Evolutionary conservation across 1,140 invertebrate genomes (phyloP).

Genomic region (Asbolus verrucosus): DNA sequence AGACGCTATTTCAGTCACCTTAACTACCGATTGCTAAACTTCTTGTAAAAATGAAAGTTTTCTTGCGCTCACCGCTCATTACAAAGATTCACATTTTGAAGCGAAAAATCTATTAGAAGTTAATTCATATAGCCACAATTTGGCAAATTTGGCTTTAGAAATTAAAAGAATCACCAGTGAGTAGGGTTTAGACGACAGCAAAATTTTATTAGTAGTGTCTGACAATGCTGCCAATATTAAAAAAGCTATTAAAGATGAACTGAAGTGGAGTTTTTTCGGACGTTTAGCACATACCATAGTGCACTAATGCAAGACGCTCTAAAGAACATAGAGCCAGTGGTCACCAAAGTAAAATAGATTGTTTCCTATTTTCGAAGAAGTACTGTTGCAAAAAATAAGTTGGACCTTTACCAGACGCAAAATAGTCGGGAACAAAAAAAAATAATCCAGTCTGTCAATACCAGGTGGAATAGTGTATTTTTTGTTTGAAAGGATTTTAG

Average conservation of each 20-base stretch:
- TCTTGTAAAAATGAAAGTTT: conserved; percentile 38
- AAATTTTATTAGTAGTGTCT: too few relatives aligned
- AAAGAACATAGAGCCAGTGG: background rate
- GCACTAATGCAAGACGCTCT: conserved; percentile 31
- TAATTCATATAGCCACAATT: background rate
- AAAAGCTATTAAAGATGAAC: too few relatives aligned
- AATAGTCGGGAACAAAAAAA: background rate
- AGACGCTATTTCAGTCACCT: conserved; percentile 5
- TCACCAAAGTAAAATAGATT: background rate
- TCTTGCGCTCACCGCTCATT: conserved; percentile 46
- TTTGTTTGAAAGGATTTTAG: too few relatives aligned
- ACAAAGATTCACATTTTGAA: background rate
- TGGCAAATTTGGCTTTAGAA: conserved; percentile 46
- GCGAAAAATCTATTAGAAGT: conserved; percentile 17
- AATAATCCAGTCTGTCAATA: conserved; percentile 44
- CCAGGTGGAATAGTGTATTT: conserved; percentile 23
- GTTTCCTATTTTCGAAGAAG: conserved; percentile 2
- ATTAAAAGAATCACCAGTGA: conserved; percentile 39
- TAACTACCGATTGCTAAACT: conserved; percentile 53
- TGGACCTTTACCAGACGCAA: background rate
- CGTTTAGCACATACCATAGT: too few relatives aligned
- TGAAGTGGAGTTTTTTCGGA: too few relatives aligned
- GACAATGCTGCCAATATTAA: too few relatives aligned
- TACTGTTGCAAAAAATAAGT: background rate
- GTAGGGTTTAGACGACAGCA: too few relatives aligned